Evolutionary conservation across 2,888 invertebrate species (phyloP), one percentile per base, ranked within the genome.

Genomic region (Clepsis dumicolana): DNA sequence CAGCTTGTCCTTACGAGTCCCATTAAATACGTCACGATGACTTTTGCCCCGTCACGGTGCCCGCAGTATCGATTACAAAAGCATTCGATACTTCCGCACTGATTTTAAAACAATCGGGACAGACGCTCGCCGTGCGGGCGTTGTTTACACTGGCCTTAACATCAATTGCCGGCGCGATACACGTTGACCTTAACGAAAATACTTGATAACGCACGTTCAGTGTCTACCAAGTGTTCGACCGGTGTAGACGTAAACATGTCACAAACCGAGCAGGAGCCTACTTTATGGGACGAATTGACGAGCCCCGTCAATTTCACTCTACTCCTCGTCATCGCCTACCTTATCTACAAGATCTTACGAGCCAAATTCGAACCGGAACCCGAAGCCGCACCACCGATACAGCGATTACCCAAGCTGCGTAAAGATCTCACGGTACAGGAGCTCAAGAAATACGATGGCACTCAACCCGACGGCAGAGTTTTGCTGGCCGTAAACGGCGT

Each of bases 401-500:
- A 95, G 44, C 92, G 94, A 38, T 81, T 98, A 74, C 97, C 98
- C 1, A 98, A 97, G 90, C 83, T 99, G 82, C 96, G 97, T 78
- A 95, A 96, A 81, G 99, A 99, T 89, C 96, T 99, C 88, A 98
- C 98, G 29, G 94, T 98, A 50, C 95, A 97, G 77, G 98, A 99
- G 90, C 92, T 99, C 76, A 96, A 95, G 79, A 95, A 96, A 79
- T 99, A 96, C 86, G 95, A 96, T 81, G 99, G 99, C 24, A 96
- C 94, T 68, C 97, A 96, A 80, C 93, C 96, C 50, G 98, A 98
- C 84, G 98, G 98, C 44, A 94, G 99, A 81, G 96, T 99, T 74
- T 94, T 99, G 75, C 95, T 99, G 41, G 99, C 98, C 50, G 97
- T 99, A 56, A 98, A 99, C 87, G 97, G 98, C 65, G 97, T 96